phyloP scores from a whole-genome alignment of 2,797 vertebrate species.

The Aulostomus chinensis region DNA sequence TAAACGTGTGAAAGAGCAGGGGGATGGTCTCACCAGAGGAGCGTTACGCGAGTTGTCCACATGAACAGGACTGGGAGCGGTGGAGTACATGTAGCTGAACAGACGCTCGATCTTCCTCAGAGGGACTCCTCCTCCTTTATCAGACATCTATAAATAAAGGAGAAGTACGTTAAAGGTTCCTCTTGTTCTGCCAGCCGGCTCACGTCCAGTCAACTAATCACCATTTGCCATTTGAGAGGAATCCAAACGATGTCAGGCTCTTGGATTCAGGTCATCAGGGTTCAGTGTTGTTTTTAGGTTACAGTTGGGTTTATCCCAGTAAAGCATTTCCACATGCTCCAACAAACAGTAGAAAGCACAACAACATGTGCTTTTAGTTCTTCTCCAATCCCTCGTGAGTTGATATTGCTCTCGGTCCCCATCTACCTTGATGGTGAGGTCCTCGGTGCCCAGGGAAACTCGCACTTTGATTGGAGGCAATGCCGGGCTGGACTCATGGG shows the following conservation, averaged over 20 bases:
- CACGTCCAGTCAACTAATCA: background rate
- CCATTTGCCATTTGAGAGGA: constrained; percentile 5
- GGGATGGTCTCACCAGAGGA: constrained; percentile 92
- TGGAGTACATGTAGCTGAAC: constrained; percentile 98
- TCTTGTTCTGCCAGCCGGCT: constrained; percentile 11
- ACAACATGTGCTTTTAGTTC: too few relatives aligned
- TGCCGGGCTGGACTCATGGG: constrained; percentile 84
- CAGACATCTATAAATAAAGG: constrained; percentile 85
- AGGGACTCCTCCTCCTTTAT: constrained; percentile 94
- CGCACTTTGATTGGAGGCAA: constrained; percentile 90
- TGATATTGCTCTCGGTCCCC: too few relatives aligned
- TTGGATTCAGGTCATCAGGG: background rate
- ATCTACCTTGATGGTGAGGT: constrained; percentile 94
- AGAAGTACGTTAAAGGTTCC: background rate
- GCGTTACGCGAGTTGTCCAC: constrained; percentile 86
- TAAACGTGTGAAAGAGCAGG: too few relatives aligned
- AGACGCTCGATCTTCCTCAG: constrained; percentile 92
- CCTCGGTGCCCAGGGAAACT: constrained; percentile 93
- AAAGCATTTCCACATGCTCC: background rate
- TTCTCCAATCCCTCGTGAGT: background rate
- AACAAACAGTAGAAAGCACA: background rate
- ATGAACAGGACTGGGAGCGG: constrained; percentile 88
- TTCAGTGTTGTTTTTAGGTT: too few relatives aligned
- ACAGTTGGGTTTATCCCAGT: too few relatives aligned
- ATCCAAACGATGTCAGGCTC: constrained; percentile 6